Evolutionary conservation across 2,797 vertebrate genomes (phyloP).

Genomic region (Macropodus opercularis): DNA sequence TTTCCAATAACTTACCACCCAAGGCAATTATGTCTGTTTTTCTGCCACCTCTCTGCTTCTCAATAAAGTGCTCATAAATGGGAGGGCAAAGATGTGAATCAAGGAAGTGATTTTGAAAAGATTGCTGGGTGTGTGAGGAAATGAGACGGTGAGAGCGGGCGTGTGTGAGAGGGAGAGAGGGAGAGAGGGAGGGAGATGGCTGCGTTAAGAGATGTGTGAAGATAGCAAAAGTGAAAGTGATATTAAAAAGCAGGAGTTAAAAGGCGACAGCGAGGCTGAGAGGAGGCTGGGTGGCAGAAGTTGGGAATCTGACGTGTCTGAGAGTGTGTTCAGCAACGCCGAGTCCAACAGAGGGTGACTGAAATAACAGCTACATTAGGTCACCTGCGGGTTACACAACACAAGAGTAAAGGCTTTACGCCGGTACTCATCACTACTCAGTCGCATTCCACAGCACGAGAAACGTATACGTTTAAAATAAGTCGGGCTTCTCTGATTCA

Average conservation of each 20-base stretch:
- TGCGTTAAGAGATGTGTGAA: conserved; percentile 60
- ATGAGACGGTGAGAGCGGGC: conserved; percentile 64
- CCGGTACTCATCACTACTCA: neutral
- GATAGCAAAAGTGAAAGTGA: conserved; percentile 66
- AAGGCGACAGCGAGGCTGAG: conserved; percentile 30
- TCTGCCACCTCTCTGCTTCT: conserved; percentile 75
- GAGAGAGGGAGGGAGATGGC: conserved; percentile 37
- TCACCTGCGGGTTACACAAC: neutral
- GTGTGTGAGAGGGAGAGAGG: neutral
- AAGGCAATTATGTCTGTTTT: conserved; percentile 80
- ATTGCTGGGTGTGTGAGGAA: conserved; percentile 75
- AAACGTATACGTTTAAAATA: neutral
- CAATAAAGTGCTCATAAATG: conserved; percentile 81
- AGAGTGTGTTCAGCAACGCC: conserved; percentile 38
- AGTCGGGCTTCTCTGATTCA: no score
- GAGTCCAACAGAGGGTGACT: conserved; percentile 1
- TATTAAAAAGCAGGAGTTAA: conserved; percentile 63
- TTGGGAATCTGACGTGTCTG: conserved; percentile 45
- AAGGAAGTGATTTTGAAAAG: conserved; percentile 79
- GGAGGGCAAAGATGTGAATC: conserved; percentile 77
- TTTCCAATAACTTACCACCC: conserved; percentile 80
- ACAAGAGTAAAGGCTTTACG: neutral
- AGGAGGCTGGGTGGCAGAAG: conserved; percentile 38
- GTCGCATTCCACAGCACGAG: no score
- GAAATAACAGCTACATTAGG: neutral